Base-by-base conservation (phyloP, 2,888 invertebrate species). In the Cephus pulcher region DNA sequence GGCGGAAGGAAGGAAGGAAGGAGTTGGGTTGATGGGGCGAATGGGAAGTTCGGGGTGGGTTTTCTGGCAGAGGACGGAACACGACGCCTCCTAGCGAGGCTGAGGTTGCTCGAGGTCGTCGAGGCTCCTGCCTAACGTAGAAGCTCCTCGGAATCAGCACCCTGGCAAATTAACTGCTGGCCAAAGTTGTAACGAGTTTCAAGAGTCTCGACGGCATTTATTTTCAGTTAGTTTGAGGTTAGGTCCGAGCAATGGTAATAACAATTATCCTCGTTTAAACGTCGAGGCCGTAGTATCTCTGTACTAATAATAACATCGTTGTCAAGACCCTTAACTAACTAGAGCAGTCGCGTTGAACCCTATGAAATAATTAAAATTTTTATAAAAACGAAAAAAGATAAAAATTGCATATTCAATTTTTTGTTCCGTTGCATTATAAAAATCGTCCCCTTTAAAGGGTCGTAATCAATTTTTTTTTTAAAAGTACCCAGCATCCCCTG, bases 141-240 rank as follows among this genome's bases (percentile, higher is more conserved):
- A 75, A 40, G 35, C 34, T 34, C 69, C 69, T 75, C 69, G 40
- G 70, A 68, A 78, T 78, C 78, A 82, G 82, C 85, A 82, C 84
- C 79, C 84, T 85, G 85, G 86, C 87, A 85, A 87, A 87, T 87
- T 87, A 87, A 86, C 86, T 82, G 86, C 83, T 83, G 81, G 83
- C 81, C 83, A 79, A 86, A 87, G 84, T 86, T 86, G 85, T 85
- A 87, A 87, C 86, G 86, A 87, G 87, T 85, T 85, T 83, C 71
- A 71, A 71, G 71, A 71, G 71, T 71, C 71, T 71, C 71, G 71
- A 71, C 71, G 71, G 15, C 71, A 71, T 71, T 71, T 71, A 71
- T 71, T 71, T 71, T 71, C 71, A 71, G 71, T 71, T 71, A 34
- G 32, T 71, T 71, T 71, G 71, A 71, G 71, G 71, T 33, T 34